Base-by-base conservation (phyloP, 2,797 vertebrate species). In the Moxostoma hubbsi region DNA sequence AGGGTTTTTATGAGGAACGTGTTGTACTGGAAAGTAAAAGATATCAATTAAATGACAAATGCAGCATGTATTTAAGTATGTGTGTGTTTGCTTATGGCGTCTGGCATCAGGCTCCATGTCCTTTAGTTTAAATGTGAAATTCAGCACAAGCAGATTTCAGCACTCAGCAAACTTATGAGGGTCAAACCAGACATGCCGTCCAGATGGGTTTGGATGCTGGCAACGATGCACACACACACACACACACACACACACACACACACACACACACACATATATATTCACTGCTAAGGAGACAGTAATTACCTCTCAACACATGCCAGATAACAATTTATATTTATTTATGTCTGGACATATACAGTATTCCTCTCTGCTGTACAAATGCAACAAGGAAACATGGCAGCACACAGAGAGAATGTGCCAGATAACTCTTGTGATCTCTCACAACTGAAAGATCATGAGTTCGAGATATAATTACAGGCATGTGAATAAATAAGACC, bases 141-240 rank as follows among this genome's bases (percentile, higher is more conserved):
- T 82, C 77, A 75, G 69, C 79, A 69, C 59, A 58, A 76, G 88
- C 50, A 87, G 64, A 73, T 82, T 87, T 75, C 77, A 59, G 86
- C 84, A 51, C 89, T 89, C 86, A 58, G 59, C 73, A 85, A 83
- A 73, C 77, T 75, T 54, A 73, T 73, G 77, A 61, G 65, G 69
- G 75, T 84, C 75, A 76, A 63, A 36, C 16, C 16, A 61, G 73
- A 68, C 73, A 81, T 46, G 58, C 43, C 45, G 43, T 77, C 77
- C 76, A 68, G 76, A 84, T 82, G 73, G 77, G 77, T 64, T 69
- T 80, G 16, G 55, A 65, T n/a, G 24, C 24, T 24, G 24, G 24
- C 24, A 24, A 24, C 24, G 24, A 24, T 24, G 24, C 1, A 24
- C 24, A 24, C 24, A 24, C 12, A 13, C 75, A 71, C 63, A 36